These are phyloP conservation scores for Cheirogaleus medius DNA, from an alignment of 2,113 vertebrate genomes.

Conservation along the genomic window DNA sequence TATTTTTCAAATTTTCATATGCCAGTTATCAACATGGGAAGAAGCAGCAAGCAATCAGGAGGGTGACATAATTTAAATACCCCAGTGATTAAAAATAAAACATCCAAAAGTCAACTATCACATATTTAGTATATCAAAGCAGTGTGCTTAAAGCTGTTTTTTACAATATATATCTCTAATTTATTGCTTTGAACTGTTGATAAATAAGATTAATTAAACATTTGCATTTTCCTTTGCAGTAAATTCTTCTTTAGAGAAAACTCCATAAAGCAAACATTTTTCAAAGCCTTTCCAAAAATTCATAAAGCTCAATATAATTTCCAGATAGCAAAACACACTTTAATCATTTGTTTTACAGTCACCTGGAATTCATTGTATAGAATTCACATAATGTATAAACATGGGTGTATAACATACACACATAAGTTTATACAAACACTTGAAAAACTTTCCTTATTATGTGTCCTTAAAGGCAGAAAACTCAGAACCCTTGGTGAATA, in stretches of 20 bases:
- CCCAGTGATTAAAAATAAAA: slow-evolving; percentile 16
- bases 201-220: slow-evolving; percentile 40
- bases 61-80: slow-evolving; percentile 25
- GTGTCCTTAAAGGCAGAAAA: slow-evolving; percentile 41
- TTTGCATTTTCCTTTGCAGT: neutral
- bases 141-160: neutral
- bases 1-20: slow-evolving; percentile 55
- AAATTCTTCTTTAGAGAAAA: slow-evolving; percentile 63
- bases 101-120: slow-evolving; percentile 10
- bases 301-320: slow-evolving; percentile 44
- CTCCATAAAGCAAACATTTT: slow-evolving; percentile 22
- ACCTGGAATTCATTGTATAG: slow-evolving; percentile 64
- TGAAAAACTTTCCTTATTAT: slow-evolving; percentile 11
- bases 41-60: slow-evolving; percentile 18
- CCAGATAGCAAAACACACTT: slow-evolving; percentile 52
- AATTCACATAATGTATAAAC: slow-evolving; percentile 38
- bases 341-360: slow-evolving; percentile 37
- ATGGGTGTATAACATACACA: slow-evolving; percentile 20
- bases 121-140: slow-evolving; percentile 11
- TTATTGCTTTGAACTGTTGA: slow-evolving; percentile 14
- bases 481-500: neutral
- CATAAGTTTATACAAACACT: slow-evolving; percentile 47
- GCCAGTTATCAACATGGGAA: neutral
- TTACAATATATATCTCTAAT: neutral
- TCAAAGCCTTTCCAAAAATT: slow-evolving; percentile 40